These are phyloP conservation scores for Leptopilina drosophilae DNA, from an alignment of 2,888 invertebrate genomes.

Conservation along the genomic window DNA sequence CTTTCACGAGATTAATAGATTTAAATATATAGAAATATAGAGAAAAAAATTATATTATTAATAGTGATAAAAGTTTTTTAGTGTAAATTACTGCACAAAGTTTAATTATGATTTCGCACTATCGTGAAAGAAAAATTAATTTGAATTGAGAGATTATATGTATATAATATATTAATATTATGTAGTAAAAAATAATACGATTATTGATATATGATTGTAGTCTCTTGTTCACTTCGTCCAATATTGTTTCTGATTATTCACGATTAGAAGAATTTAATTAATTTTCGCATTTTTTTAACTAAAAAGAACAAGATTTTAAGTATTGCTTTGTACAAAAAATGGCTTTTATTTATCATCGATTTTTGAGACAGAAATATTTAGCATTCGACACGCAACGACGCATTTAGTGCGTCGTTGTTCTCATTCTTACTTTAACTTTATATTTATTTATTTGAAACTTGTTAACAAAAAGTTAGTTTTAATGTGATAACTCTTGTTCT, in stretches of 20 bases:
- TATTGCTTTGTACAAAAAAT: constrained; percentile 70
- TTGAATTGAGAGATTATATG: constrained; percentile 1
- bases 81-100: constrained; percentile 39
- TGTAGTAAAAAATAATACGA: neutral
- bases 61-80: constrained; percentile 40
- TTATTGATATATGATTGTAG: constrained; percentile 4
- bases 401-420: constrained; percentile 54
- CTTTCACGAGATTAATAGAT: constrained; percentile 41
- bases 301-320: constrained; percentile 50
- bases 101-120: constrained; percentile 47
- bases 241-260: constrained; percentile 50
- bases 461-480: constrained; percentile 52
- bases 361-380: constrained; percentile 44
- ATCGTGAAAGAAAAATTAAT: constrained; percentile 35
- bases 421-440: constrained; percentile 45
- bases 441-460: constrained; percentile 59
- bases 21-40: constrained; percentile 31
- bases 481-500: constrained; percentile 26
- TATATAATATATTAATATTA: too few species aligned
- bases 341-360: constrained; percentile 59
- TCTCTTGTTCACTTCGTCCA: constrained; percentile 30
- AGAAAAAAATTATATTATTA: constrained; percentile 16
- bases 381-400: too few species aligned
- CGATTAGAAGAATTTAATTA: constrained; percentile 47
- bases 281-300: constrained; percentile 46